phyloP scores from a whole-genome alignment of 2,888 invertebrate species.

The Girardia tigrina region DNA sequence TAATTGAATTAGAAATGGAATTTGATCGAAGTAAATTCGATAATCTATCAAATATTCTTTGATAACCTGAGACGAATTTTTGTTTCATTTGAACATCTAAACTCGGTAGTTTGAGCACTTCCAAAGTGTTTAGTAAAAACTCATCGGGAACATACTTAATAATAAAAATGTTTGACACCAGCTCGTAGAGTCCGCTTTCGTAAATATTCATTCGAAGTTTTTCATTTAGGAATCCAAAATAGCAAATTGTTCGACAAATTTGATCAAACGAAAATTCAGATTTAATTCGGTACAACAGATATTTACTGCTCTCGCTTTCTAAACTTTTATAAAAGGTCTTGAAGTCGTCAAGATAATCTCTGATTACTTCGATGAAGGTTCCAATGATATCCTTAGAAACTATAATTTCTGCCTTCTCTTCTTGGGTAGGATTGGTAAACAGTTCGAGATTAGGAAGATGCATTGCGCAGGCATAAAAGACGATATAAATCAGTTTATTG shows the following conservation, averaged over 20 bases:
- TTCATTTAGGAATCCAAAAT: not conserved
- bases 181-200: not conserved
- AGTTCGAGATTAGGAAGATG: not conserved
- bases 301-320: not conserved
- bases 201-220: slow-evolving; percentile 18
- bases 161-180: not conserved
- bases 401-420: not conserved
- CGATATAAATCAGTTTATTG: slow-evolving; percentile 11
- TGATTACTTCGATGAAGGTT: not conserved
- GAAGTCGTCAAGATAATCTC: slow-evolving; percentile 19
- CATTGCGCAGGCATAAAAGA: not conserved
- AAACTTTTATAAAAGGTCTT: slow-evolving; percentile 11
- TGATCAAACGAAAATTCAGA: slow-evolving; percentile 3
- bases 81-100: not conserved
- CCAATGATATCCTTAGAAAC: not conserved
- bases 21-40: not conserved
- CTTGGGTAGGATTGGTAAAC: not conserved
- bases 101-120: not conserved
- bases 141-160: not conserved
- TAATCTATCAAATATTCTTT: not conserved
- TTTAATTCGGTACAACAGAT: not conserved
- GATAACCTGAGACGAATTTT: not conserved
- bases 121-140: not conserved
- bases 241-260: not conserved
- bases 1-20: not conserved